Evolutionary conservation across 2,113 vertebrate genomes (phyloP).

Genomic region (Oplegnathus fasciatus): DNA sequence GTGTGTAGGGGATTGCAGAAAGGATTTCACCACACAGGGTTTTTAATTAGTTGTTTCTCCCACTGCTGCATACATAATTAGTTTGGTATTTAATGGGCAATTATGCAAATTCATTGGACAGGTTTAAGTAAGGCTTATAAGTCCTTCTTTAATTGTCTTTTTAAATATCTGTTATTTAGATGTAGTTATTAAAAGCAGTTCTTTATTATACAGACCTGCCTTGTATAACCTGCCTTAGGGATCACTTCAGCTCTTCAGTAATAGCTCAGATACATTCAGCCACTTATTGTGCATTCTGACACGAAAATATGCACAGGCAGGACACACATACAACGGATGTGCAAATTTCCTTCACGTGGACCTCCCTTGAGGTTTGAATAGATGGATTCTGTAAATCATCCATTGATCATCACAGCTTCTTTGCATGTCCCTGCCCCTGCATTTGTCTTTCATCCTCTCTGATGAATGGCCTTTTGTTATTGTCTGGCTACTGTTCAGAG

Average conservation of each 20-base stretch:
- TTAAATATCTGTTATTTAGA: slow-evolving; percentile 70
- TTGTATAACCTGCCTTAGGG: slow-evolving; percentile 13
- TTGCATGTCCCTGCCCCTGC: slow-evolving; percentile 38
- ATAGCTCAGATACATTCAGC: slow-evolving; percentile 15
- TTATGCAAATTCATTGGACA: slow-evolving; percentile 77
- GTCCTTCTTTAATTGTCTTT: slow-evolving; percentile 75
- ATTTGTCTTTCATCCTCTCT: slow-evolving; percentile 49
- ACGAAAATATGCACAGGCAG: neutral
- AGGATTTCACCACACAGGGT: slow-evolving; percentile 63
- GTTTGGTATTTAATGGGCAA: slow-evolving; percentile 75
- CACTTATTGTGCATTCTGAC: slow-evolving; percentile 2
- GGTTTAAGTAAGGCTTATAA: slow-evolving; percentile 70
- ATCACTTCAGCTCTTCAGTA: slow-evolving; percentile 17
- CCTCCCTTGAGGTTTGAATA: slow-evolving; percentile 7
- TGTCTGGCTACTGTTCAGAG: slow-evolving; percentile 39
- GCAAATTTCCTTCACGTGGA: slow-evolving; percentile 8
- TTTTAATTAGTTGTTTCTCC: slow-evolving; percentile 81
- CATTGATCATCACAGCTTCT: slow-evolving; percentile 26
- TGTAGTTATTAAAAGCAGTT: slow-evolving; percentile 51
- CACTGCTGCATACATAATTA: slow-evolving; percentile 74
- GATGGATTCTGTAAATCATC: slow-evolving; percentile 42
- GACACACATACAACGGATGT: slow-evolving; percentile 21
- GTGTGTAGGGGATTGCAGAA: slow-evolving; percentile 48
- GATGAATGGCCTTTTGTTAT: slow-evolving; percentile 51
- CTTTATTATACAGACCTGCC: slow-evolving; percentile 42